Base-by-base conservation (phyloP, 2,888 invertebrate species). In the Anoncus sp. region DNA sequence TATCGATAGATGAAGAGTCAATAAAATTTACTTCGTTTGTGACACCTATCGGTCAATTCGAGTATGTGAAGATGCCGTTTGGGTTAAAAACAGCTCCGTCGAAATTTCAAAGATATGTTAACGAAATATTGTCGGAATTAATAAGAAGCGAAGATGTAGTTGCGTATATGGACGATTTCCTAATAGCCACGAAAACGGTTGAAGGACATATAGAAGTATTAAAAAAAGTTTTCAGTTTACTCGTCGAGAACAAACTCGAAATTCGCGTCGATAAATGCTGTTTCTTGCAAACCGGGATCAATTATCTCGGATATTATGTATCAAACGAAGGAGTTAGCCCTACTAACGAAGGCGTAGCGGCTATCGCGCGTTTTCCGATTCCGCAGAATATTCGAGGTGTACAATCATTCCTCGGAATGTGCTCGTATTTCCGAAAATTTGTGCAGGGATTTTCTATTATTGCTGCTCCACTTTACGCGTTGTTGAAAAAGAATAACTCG, bases 401-500 rank as follows among this genome's bases (percentile, higher is more conserved):
- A 3, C 82, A 84, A 4, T 82, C 84, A 9, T 87, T 87, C 70
- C 20, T 87, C 6, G 85, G 85, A 6, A 55, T 87, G 27, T 75
- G 78, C 24, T 75, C 80, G 5, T 87, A 86, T 75, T 87, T 87
- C 62, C 66, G 84, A 10, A 80, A 82, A 62, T 87, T 85, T 73
- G 80, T 87, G 31, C 66, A 75, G 47, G 53, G 66, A 6, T 82
- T 83, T 77, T 81, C 66, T 65, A 40, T 53, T 27, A 77, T 84
- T 20, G 86, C 87, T 10, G 82, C 84, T 53, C 87, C 87, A 0
- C 59, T 89, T 7, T 84, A 87, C 60, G 81, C 86, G 18, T 53
- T 89, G n/a, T 14, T 75, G n/a, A n/a, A n/a, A 1, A 62, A 62
- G n/a, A 85, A 85, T 49, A 55, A 83, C 63, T 14, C 31, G 35